Conservation (phyloP, 2,888 invertebrate genomes). For the Brassicogethes aeneus region DNA sequence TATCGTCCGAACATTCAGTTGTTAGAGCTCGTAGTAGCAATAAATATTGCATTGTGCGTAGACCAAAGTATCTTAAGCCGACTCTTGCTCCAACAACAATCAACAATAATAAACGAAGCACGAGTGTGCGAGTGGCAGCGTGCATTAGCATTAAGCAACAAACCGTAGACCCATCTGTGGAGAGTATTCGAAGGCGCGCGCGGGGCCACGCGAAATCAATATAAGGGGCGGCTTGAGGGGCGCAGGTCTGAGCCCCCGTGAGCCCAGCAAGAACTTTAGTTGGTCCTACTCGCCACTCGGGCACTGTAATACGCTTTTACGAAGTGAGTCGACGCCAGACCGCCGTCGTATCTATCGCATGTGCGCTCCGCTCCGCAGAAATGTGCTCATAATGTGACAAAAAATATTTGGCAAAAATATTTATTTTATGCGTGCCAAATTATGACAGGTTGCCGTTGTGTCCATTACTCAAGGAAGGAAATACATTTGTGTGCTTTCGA, state of each 20-base stretch:
- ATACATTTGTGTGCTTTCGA: too few species aligned
- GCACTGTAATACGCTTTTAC: slow-evolving; percentile 28
- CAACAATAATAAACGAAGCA: too few species aligned
- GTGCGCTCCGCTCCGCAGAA: not conserved
- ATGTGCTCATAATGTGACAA: slow-evolving; percentile 2
- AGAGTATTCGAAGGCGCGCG: slow-evolving; percentile 18
- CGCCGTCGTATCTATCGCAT: slow-evolving; percentile 4
- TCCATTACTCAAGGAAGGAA: too few species aligned
- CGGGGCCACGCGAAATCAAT: slow-evolving; percentile 39
- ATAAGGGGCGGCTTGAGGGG: slow-evolving; percentile 39
- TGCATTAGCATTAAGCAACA: slow-evolving; percentile 30
- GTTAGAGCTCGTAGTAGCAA: too few species aligned
- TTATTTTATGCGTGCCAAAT: too few species aligned
- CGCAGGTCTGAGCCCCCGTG: slow-evolving; percentile 45
- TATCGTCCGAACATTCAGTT: too few species aligned
- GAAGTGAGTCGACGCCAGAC: slow-evolving; percentile 3
- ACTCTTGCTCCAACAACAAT: too few species aligned
- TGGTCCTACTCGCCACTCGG: slow-evolving; percentile 47
- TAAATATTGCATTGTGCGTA: too few species aligned
- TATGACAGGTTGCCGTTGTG: too few species aligned
- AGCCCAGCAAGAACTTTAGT: slow-evolving; percentile 41
- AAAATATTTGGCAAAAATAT: too few species aligned
- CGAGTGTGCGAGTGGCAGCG: not conserved
- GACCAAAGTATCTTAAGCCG: too few species aligned
- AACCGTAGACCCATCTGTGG: slow-evolving; percentile 22